phyloP scores from a whole-genome alignment of 2,113 vertebrate species.

The rabbit (Oryctolagus cuniculus) region mOryCun1.1 NC_091443.1:70643001-70643500 shows the following conservation, averaged over 20 bases:
- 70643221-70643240: not conserved
- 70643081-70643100: not conserved
- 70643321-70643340: not conserved
- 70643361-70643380: not conserved
- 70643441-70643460: not conserved
- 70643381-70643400: not conserved
- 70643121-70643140: not conserved
- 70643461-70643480: not conserved
- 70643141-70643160: not conserved
- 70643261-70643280: not conserved
- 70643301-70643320: not conserved
- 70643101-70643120: not conserved
- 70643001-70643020: not conserved
- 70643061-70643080: not conserved
- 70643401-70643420: not conserved
- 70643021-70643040: not conserved
- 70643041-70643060: not conserved
- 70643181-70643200: not conserved
- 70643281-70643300: not conserved
- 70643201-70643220: not conserved
- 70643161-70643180: not conserved
- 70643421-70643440: not conserved
- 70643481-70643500: not conserved
- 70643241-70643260: not conserved
- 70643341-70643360: not conserved